Evolutionary conservation across 2,888 invertebrate genomes (phyloP), one percentile per base, ranked within the genome.

Genomic region (Phymatocera aterrima): DNA sequence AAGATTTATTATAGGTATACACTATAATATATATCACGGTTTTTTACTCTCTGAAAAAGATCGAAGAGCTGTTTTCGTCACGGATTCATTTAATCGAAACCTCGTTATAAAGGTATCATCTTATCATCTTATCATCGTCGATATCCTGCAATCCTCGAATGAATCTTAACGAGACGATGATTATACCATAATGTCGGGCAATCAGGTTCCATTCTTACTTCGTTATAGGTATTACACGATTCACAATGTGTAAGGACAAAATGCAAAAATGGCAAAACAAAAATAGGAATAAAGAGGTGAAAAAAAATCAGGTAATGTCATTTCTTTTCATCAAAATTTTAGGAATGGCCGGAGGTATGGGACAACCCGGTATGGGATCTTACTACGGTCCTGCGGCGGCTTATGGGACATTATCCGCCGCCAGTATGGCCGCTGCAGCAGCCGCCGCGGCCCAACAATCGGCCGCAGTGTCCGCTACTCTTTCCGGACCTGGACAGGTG

Each of bases 331-430:
- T 80, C 79, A 84, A 80, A 88, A 91, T 4, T 79, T 91, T 5
- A 95, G 95, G 95, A 78, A 95, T 95, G 94, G 94, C 94, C 0
- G 93, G 94, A 79, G 91, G 92, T 40, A 95, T 95, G 94, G 93
- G 94, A 21, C 95, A 94, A 87, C 93, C 94, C 1, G 85, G 88
- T 24, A 95, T 94, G 94, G 94, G 94, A 57, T 92, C 88, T 86
- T 95, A 95, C 90, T 95, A 95, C 87, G 92, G 92, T 83, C 93
- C 93, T 54, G 94, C 95, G 0, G 95, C 95, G 12, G 95, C 95
- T 10, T 95, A 95, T 84, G 94, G 95, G 1, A 94, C 95, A 5
- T 91, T 95, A 21, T 95, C 95, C 61, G 95, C 95, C 82, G 95
- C 95, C 83, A 94, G 95, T 88, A 93, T 93, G 92, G 93, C 93